Conservation (phyloP, 2,888 invertebrate genomes). For the Hedychridium roseum region DNA sequence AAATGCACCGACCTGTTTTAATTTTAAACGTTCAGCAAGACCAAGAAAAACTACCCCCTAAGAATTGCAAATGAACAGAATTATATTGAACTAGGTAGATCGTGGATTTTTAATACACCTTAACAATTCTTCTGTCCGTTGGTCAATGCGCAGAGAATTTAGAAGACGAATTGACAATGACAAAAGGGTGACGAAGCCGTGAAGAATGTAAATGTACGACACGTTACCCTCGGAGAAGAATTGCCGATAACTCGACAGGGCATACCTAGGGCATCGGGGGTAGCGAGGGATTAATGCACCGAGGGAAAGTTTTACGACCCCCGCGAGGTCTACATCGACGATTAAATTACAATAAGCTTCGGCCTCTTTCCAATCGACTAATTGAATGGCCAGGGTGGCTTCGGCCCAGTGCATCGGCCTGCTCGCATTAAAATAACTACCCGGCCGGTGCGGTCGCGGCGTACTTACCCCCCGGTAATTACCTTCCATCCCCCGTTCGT, state of each 20-base stretch:
- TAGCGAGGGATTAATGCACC: constrained; percentile 28
- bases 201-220: no score
- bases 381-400: constrained; percentile 31
- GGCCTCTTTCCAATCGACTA: constrained; percentile 26
- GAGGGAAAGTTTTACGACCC: constrained; percentile 33
- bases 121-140: no score
- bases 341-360: constrained; percentile 42
- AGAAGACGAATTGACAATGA: no score
- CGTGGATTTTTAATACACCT: no score
- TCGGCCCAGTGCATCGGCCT: constrained; percentile 19
- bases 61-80: no score
- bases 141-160: no score
- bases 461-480: constrained; percentile 33
- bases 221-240: not conserved
- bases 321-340: constrained; percentile 19
- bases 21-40: no score
- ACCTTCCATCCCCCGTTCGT: constrained; percentile 33
- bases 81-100: no score
- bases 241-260: constrained; percentile 20
- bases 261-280: constrained; percentile 2
- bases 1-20: no score
- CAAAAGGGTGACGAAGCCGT: no score
- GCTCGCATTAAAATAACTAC: constrained; percentile 37
- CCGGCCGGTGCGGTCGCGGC: constrained; percentile 13
- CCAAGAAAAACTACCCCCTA: no score